These are phyloP conservation scores for Drosophila bipectinata DNA, from an alignment of 1,140 invertebrate genomes.

Conservation along the genomic window DNA sequence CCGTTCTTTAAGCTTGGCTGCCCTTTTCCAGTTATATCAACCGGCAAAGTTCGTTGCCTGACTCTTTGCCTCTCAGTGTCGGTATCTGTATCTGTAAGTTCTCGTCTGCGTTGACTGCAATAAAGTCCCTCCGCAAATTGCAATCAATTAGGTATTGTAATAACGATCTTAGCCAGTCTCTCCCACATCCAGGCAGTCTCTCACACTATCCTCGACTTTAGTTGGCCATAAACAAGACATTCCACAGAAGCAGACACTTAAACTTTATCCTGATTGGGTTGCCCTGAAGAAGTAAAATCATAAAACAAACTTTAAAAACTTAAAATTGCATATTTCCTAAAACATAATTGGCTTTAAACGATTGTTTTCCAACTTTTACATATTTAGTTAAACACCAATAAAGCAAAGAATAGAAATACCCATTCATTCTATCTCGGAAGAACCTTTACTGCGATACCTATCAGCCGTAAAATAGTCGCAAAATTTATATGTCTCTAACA, in stretches of 20 bases:
- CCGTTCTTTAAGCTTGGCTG: constrained; percentile 52
- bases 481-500: constrained; percentile 13
- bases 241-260: neutral
- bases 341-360: constrained; percentile 1
- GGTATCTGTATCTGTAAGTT: neutral
- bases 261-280: neutral
- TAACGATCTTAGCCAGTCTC: neutral
- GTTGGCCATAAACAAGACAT: constrained; percentile 17
- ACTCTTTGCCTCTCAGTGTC: constrained; percentile 45
- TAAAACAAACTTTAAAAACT: neutral
- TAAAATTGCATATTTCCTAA: neutral
- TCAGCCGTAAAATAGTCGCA: constrained; percentile 18
- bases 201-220: neutral
- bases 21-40: constrained; percentile 52
- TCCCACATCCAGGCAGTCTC: constrained; percentile 1
- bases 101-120: constrained; percentile 21
- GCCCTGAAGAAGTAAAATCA: neutral
- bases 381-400: neutral
- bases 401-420: neutral
- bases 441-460: constrained; percentile 1
- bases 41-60: constrained; percentile 61
- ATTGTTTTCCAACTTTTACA: neutral
- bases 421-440: neutral
- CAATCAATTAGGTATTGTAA: constrained; percentile 30
- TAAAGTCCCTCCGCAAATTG: constrained; percentile 30